Conservation (phyloP, 2,888 invertebrate species). For the Synanthedon tipuliformis region DNA sequence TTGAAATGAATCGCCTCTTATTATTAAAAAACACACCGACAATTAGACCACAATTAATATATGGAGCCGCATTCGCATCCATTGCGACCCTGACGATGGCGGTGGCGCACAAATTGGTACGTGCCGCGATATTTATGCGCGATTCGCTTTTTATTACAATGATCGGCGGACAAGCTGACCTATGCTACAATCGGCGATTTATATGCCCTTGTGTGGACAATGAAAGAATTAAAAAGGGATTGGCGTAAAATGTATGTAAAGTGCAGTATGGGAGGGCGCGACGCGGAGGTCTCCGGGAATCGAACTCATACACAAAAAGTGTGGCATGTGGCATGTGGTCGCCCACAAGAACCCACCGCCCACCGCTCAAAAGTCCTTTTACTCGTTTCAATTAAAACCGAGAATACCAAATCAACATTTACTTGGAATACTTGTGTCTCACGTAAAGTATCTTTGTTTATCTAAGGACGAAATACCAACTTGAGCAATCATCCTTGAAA, state of each 20-base stretch:
- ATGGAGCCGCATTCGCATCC: neutral
- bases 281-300: neutral
- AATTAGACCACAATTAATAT: neutral
- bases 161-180: no score
- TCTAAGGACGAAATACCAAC: no score
- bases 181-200: no score
- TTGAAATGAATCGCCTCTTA: neutral
- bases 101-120: no score
- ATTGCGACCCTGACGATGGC: no score
- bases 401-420: neutral
- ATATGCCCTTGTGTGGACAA: no score
- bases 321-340: neutral
- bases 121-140: no score
- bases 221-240: no score
- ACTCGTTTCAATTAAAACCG: neutral
- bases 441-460: no score
- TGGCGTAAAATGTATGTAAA: neutral
- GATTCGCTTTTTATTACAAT: no score
- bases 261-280: neutral
- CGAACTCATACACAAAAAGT: neutral
- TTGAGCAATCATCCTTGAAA: no score
- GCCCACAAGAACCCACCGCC: neutral
- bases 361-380: neutral
- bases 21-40: neutral
- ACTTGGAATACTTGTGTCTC: neutral